Base-by-base conservation (phyloP, 2,888 invertebrate species). In the Cetonia aurata region DNA sequence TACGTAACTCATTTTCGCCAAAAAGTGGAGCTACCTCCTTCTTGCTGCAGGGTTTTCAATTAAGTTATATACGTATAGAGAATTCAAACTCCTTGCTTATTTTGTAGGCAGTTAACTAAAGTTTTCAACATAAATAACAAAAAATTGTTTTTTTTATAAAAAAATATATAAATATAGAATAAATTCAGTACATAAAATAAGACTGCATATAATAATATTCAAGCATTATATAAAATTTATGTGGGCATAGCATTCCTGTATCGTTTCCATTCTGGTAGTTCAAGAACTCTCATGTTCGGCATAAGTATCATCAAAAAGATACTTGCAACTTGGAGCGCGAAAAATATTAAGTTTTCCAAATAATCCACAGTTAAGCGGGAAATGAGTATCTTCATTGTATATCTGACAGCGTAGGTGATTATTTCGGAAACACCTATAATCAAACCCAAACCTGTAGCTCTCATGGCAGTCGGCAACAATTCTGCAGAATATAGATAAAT, bases 251-350 rank as follows among this genome's bases (percentile, higher is more conserved):
- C 46, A 13, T 25, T 31, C 41, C 62, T 65, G 31, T 65, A 65
- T 19, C 62, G 50, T n/a, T 65, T 65, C 62, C 50, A 65, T 41
- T 65, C 62, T n/a, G 62, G 62, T 17, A 65, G 15, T 37, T 65
- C 62, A 6, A 13, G 17, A 10, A 65, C n/a, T 41, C 50, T 33
- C 15, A 50, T 37, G 17, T 65, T 65, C 50, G 62, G 50, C 41
- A 65, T 10, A 10, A 65, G 6, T 3, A 12, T 17, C 41, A 65
- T 50, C n/a, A 65, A 37, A n/a, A 9, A 6, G 10, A 37, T 50
- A 17, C 17, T 50, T 17, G 33, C 50, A 37, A 50, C 3, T 13
- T 50, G 62, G 9, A 65, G 17, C 13, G n/a, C 12, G 33, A 50
- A 33, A 17, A 17, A 37, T 15, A 41, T 6, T 9, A 33, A 12